These are phyloP conservation scores for Olivierus martensii DNA, from an alignment of 1,140 invertebrate genomes.

Conservation along the genomic window DNA sequence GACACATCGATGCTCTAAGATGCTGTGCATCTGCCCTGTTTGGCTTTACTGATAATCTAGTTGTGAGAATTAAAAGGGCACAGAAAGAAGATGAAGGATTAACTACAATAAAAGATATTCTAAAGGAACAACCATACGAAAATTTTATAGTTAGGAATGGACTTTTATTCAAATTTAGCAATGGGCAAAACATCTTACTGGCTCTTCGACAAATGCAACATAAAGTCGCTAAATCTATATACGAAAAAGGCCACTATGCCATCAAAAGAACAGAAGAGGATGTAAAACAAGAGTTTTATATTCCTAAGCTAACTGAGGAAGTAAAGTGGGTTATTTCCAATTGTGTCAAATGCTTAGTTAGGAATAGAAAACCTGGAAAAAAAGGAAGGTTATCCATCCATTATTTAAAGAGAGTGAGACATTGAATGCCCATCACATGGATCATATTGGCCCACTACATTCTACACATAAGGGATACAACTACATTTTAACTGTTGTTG, in stretches of 20 bases:
- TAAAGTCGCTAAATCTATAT: background rate
- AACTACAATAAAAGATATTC: background rate
- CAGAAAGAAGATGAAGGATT: background rate
- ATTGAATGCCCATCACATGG: background rate
- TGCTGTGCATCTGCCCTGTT: background rate
- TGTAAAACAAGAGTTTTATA: background rate
- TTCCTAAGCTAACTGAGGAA: background rate
- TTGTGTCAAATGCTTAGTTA: background rate
- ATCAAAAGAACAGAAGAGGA: background rate
- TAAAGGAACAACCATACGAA: background rate
- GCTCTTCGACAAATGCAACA: background rate
- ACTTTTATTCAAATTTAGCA: background rate
- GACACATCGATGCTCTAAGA: conserved; percentile 4
- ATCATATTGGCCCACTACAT: no score
- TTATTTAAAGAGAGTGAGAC: background rate
- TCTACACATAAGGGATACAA: no score
- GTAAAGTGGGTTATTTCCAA: background rate
- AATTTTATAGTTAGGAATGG: background rate
- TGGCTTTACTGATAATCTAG: background rate
- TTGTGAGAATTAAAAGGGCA: background rate
- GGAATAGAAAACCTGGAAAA: background rate
- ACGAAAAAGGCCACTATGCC: conserved; percentile 1
- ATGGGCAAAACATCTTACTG: background rate
- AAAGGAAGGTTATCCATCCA: background rate
- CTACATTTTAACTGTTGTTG: no score